Base-by-base conservation (phyloP, 2,113 vertebrate genomes). In the Mormyrus iriodes region DNA sequence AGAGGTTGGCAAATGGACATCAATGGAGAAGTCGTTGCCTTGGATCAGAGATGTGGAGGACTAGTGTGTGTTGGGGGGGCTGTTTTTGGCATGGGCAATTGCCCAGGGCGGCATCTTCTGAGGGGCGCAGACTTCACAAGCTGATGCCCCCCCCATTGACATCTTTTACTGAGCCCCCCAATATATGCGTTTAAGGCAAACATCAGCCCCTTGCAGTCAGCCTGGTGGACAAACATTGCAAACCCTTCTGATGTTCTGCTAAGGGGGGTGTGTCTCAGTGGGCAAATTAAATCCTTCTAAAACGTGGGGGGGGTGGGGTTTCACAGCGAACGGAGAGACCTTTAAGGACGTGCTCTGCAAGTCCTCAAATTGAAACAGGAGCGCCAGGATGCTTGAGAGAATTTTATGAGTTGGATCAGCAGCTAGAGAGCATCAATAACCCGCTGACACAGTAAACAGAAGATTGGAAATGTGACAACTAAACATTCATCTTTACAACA, bases 391-490 rank as follows among this genome's bases (percentile, higher is more conserved):
- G 73, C 73, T 79, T 42, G 73, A 79, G 73, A 19, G 73, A 79
- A 79, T 42, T 79, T 84, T 84, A 84, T 84, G 82, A 48, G 21
- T 84, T 24, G 82, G 44, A 46, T 84, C 82, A 24, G 44, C 73
- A 79, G 35, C 73, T 42, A 79, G 73, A 39, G 73, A 79, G 4
- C 73, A 84, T 84, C 82, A 84, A 84, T 84, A 84, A 84, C 39
- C 42, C 10, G 21, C 21, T 46, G 44, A 84, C 82, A 84, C 82
- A 49, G 82, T 46, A 84, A 84, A 84, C 44, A 48, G 73, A 79
- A 79, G 21, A 84, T 84, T 48, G 39, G 82, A 84, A 46, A 84
- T 46, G 42, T 84, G 82, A 48, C 82, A 84, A 48, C 82, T 84
- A n/a, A 44, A 48, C 39, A 84, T 84, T 44, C 39, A 84, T 84